A percentile compares a stretch with the other conserved stretches of the same genome.
phyloP scores from a whole-genome alignment of 2,797 vertebrate genomes.

The Xyrichtys novacula region DNA sequence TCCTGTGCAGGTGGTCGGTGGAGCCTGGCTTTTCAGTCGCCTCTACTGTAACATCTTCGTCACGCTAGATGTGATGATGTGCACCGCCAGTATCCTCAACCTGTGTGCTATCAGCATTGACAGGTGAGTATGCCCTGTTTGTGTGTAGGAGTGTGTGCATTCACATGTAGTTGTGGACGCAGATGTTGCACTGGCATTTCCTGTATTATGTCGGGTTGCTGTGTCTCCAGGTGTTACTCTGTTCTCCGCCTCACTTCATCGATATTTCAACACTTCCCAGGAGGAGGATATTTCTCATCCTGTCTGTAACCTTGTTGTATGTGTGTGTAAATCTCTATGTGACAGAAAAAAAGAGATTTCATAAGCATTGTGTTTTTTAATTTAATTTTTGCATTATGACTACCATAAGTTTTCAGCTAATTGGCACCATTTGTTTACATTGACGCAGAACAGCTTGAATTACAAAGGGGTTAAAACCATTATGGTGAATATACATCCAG shows the following conservation, averaged over 20 bases:
- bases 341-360: not conserved
- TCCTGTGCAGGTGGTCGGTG: conserved; percentile 90
- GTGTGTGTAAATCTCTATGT: conserved; percentile 14
- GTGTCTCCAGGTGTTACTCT: conserved; percentile 4
- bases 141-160: conserved; percentile 8
- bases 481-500: conserved; percentile 3
- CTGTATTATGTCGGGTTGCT: conserved; percentile 21
- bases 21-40: conserved; percentile 94
- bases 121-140: conserved; percentile 85
- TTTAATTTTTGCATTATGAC: not conserved
- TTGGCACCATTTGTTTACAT: conserved; percentile 28
- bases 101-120: conserved; percentile 98
- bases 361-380: not conserved
- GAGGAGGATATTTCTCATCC: conserved; percentile 1
- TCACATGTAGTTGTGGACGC: not conserved
- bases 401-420: not conserved
- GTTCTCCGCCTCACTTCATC: conserved; percentile 23
- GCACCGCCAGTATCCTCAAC: conserved; percentile 97
- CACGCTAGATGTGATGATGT: conserved; percentile 98
- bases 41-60: conserved; percentile 94
- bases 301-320: not conserved
- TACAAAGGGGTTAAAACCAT: conserved; percentile 5
- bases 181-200: conserved; percentile 37
- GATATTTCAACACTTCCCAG: conserved; percentile 27
- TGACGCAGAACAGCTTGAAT: not conserved